phyloP scores from a whole-genome alignment of 2,888 invertebrate species.

The Lysandra bellargus region DNA sequence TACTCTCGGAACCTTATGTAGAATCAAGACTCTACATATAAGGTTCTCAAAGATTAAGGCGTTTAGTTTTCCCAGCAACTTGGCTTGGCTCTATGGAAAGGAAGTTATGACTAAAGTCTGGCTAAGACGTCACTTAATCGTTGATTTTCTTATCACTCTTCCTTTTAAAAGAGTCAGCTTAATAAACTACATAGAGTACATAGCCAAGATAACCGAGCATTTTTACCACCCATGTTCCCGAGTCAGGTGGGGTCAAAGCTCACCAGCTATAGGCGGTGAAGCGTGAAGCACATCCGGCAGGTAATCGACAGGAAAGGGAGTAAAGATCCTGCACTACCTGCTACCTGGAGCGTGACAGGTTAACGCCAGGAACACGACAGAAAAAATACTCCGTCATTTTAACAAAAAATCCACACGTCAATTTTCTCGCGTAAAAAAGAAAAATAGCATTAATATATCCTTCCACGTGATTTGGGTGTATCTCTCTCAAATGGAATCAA shows the following conservation, averaged over 20 bases:
- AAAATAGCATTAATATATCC: too few relatives aligned
- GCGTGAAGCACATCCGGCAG: neutral
- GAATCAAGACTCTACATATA: too few relatives aligned
- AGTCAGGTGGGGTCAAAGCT: conserved; percentile 19
- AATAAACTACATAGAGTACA: neutral
- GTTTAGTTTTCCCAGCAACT: too few relatives aligned
- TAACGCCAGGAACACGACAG: neutral
- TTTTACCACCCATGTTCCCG: neutral
- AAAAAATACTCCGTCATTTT: neutral
- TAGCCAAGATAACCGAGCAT: neutral
- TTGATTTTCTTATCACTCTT: too few relatives aligned
- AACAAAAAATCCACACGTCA: neutral
- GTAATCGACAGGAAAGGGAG: conserved; percentile 13
- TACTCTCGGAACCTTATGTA: too few relatives aligned
- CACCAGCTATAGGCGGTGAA: neutral
- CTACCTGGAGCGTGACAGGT: neutral
- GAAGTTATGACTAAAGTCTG: too few relatives aligned
- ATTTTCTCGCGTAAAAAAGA: too few relatives aligned
- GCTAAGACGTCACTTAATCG: neutral
- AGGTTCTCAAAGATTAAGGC: too few relatives aligned
- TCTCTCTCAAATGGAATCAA: too few relatives aligned
- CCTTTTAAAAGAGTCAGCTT: too few relatives aligned
- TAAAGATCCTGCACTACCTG: neutral
- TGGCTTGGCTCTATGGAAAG: too few relatives aligned
- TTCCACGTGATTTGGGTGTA: too few relatives aligned